Conservation (phyloP, 2,888 invertebrate species). For the Caenorhabditis sp. region DNA sequence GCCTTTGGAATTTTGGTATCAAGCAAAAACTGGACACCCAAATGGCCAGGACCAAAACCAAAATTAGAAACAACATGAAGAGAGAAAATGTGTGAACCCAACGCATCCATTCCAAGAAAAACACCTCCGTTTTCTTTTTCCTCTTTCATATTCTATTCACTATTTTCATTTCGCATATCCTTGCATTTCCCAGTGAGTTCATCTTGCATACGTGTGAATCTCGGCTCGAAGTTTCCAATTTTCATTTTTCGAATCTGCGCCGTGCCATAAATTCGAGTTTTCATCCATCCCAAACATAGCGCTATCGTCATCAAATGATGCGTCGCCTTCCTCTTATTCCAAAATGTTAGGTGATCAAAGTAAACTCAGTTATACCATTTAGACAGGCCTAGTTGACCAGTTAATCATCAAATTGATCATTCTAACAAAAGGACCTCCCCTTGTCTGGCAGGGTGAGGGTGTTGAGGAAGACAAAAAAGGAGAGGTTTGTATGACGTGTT, state of each 20-base stretch:
- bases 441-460: no score
- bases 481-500: not conserved
- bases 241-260: not conserved
- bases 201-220: conserved; percentile 4
- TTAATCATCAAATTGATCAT: no score
- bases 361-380: conserved; percentile 23
- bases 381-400: not conserved
- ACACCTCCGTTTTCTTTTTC: not conserved
- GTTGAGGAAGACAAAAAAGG: not conserved
- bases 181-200: conserved; percentile 3
- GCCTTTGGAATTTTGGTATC: no score
- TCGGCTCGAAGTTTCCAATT: not conserved
- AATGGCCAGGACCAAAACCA: not conserved
- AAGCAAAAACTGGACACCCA: no score
- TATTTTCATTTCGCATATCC: no score
- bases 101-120: no score
- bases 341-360: conserved; percentile 31
- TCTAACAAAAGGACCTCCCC: no score
- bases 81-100: no score
- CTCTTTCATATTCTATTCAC: not conserved
- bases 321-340: not conserved
- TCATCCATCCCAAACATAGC: conserved; percentile 16
- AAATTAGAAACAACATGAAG: not conserved
- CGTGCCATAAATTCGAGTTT: conserved; percentile 4
- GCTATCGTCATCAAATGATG: conserved; percentile 26